Base-by-base conservation (phyloP, 1,140 invertebrate genomes). In the Drosophila nikananu region DNA sequence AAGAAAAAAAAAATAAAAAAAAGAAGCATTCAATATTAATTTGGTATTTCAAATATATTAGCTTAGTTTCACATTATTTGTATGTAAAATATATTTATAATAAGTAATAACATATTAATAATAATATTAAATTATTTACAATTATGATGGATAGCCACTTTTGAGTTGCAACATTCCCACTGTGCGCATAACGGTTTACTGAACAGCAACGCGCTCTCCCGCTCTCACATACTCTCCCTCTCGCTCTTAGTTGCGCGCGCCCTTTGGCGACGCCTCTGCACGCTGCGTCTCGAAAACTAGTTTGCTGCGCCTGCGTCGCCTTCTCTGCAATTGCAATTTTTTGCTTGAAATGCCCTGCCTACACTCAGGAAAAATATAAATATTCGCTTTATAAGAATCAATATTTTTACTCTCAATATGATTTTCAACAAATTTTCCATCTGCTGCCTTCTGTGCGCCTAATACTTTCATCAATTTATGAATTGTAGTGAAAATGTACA, bases 261-360 rank as follows among this genome's bases (percentile, higher is more conserved):
- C 66, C 44, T 66, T 66, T 51, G 57, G 25, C 57, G 57, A 66
- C 63, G 63, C 63, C 63, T 61, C 64, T 32, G 44, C 35, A n/a
- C 21, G 23, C 13, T 61, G 23, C 37, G 25, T 10, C 19, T n/a
- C 42, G 17, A 23, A 73, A 51, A 75, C 49, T 59, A 68, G 74
- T 77, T 76, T 76, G 60, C 32, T 77, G 55, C 75, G 75, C 75
- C 19, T 68, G 75, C 75, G 75, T 60, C 60, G 32, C 66, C 52
- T 30, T 21, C 32, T 35, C 44, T 37, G 25, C 65, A 70, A 70
- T 35, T 73, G 70, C 64, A 73, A 35, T 73, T 70, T 37, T 37
- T 30, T 6, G 21, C 41, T 15, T 32, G 21, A 12, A 0, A 19
- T 35, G 30, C 17, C 3, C 51, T 23, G 32, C 5, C 21, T 37